Percentiles rank a stretch among this genome's conserved stretches.
phyloP scores from a whole-genome alignment of 2,888 invertebrate genomes.

The Vandiemenella viatica region DNA sequence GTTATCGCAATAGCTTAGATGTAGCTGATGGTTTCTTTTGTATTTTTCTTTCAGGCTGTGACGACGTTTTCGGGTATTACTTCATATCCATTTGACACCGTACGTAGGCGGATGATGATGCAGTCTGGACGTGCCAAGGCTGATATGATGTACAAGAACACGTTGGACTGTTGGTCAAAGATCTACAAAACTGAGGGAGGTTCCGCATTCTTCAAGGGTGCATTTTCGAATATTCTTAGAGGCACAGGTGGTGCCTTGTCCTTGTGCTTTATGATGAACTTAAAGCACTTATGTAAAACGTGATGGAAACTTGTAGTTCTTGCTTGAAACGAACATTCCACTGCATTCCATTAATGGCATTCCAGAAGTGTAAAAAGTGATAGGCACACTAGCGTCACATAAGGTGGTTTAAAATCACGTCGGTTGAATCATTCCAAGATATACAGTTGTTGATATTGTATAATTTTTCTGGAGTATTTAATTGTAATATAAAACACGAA shows the following conservation, averaged over 20 bases:
- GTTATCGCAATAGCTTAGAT: no score
- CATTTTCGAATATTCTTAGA: conserved; percentile 83
- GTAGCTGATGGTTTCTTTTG: no score
- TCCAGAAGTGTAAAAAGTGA: background rate
- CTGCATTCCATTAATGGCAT: background rate
- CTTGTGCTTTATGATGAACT: conserved; percentile 84
- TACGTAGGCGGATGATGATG: conserved; percentile 96
- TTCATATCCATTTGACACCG: conserved; percentile 9
- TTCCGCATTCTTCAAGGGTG: conserved; percentile 88
- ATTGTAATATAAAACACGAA: background rate
- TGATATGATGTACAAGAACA: conserved; percentile 78
- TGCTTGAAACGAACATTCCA: background rate
- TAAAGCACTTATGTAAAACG: conserved; percentile 39
- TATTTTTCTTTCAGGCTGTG: conserved; percentile 4
- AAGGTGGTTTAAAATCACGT: background rate
- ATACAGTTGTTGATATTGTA: background rate
- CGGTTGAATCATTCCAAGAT: background rate
- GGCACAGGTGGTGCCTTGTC: conserved; percentile 91
- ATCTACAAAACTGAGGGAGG: conserved; percentile 70
- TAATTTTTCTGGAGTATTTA: no score
- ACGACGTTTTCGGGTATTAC: conserved; percentile 6
- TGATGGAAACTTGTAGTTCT: background rate
- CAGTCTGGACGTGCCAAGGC: conserved; percentile 75
- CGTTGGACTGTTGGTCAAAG: conserved; percentile 79
- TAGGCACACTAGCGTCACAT: background rate